These are phyloP conservation scores for Notoglanidium macrostoma DNA, from an alignment of 2,797 vertebrate species.

Conservation along the genomic window DNA sequence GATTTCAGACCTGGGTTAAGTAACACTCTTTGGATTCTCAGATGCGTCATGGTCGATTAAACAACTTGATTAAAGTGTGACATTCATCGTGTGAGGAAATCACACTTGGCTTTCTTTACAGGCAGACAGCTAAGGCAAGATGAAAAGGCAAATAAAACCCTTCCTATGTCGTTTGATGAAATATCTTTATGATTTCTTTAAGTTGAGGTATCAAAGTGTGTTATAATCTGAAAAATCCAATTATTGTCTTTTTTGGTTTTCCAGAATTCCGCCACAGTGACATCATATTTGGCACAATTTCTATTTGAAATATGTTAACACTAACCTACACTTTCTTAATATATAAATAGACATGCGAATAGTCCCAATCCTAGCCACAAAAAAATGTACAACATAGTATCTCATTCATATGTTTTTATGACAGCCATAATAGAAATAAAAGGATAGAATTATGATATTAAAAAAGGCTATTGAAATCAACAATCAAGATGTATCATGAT, in stretches of 20 bases:
- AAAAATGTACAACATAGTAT: not conserved
- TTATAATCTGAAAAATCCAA: not conserved
- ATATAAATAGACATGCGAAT: not conserved
- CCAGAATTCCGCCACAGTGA: not conserved
- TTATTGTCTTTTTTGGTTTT: not conserved
- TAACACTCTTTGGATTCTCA: not conserved
- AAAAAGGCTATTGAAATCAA: not conserved
- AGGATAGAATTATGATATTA: not conserved
- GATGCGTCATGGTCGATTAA: not conserved
- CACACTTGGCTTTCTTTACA: not conserved
- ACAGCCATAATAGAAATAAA: not conserved
- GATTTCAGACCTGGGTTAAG: not conserved
- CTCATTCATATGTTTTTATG: not conserved
- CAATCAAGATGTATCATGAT: not conserved
- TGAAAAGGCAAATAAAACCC: not conserved
- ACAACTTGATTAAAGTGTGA: not conserved
- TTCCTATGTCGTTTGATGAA: not conserved
- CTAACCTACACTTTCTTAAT: not conserved
- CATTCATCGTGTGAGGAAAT: not conserved
- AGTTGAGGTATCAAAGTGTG: not conserved
- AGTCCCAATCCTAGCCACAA: not conserved
- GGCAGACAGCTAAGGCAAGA: not conserved
- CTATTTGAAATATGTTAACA: not conserved
- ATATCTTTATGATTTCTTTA: slow-evolving; percentile 6
- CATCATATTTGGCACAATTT: not conserved